A percentile compares a stretch with the other conserved stretches of the same genome.
Evolutionary conservation across 64 coral and sea anemone genomes (phyloP).

Genomic region (Cladopsammia gracilis): DNA sequence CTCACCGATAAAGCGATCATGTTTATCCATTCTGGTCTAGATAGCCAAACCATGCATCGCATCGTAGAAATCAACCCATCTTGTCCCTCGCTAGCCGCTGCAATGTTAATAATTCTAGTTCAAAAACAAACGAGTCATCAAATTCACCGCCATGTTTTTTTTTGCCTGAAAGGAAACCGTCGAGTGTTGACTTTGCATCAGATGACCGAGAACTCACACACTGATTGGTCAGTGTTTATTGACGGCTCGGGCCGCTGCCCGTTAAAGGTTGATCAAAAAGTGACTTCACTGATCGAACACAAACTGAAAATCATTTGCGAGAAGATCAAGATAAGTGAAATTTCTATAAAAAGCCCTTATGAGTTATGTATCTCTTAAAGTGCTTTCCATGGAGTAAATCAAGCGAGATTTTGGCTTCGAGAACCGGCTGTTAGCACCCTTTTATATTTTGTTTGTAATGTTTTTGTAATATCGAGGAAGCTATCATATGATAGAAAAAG

Average conservation of each 20-base stretch:
- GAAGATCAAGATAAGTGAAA: neutral
- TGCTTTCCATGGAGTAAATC: neutral
- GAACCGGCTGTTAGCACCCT: constrained; percentile 11
- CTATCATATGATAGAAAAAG: neutral
- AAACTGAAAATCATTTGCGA: neutral
- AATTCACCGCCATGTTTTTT: constrained; percentile 53
- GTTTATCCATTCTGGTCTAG: constrained; percentile 57
- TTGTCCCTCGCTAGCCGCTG: neutral
- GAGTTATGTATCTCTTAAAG: neutral
- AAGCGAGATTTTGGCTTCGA: neutral
- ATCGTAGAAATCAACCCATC: constrained; percentile 56
- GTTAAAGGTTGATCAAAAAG: neutral
- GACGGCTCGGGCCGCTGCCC: constrained; percentile 4
- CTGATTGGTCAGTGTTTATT: constrained; percentile 4
- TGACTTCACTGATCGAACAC: neutral
- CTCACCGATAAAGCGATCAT: constrained; percentile 60
- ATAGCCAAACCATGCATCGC: constrained; percentile 13
- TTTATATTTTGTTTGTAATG: constrained; percentile 34
- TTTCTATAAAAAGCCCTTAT: no score
- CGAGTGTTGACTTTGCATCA: constrained; percentile 45
- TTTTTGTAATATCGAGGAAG: neutral
- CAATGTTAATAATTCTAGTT: constrained; percentile 33
- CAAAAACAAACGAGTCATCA: constrained; percentile 26
- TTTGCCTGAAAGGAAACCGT: constrained; percentile 9
- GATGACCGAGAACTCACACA: constrained; percentile 5